phyloP scores from a whole-genome alignment of 2,888 invertebrate genomes.

The Hyalella azteca region DNA sequence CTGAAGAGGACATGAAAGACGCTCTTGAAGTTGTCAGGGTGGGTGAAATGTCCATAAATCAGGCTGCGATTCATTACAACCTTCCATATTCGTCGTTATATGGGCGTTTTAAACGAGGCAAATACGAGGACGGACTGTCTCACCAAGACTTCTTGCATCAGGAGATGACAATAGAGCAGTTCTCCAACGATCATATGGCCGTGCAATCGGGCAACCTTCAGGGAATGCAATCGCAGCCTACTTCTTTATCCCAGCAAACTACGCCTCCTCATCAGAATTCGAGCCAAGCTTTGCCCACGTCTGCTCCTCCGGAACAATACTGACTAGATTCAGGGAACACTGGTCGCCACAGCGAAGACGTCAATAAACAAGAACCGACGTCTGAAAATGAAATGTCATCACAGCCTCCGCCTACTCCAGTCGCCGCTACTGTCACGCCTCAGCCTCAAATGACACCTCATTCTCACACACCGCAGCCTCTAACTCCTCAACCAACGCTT shows the following conservation, averaged over 20 bases:
- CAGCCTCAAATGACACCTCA: conserved; percentile 30
- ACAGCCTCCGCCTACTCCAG: conserved; percentile 31
- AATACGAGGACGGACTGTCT: conserved; percentile 57
- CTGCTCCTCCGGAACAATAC: conserved; percentile 54
- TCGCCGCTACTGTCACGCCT: conserved; percentile 14
- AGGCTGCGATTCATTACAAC: conserved; percentile 90
- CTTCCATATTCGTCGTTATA: conserved; percentile 88
- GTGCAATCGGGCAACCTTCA: neutral
- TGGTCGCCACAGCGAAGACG: conserved; percentile 58
- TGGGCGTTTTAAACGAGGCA: conserved; percentile 75
- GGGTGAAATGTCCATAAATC: conserved; percentile 92
- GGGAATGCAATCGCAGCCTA: conserved; percentile 37
- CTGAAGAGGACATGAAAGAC: conserved; percentile 90
- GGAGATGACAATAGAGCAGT: conserved; percentile 58
- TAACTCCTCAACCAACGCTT: neutral
- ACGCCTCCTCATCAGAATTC: conserved; percentile 43
- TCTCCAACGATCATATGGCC: conserved; percentile 49
- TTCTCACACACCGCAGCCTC: neutral
- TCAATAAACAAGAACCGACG: conserved; percentile 37
- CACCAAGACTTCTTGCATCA: conserved; percentile 57
- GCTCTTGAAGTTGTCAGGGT: conserved; percentile 86
- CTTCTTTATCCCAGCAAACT: conserved; percentile 43
- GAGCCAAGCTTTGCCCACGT: conserved; percentile 44
- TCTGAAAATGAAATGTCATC: conserved; percentile 40
- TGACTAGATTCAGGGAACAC: conserved; percentile 59